Conservation (phyloP, 2,113 vertebrate genomes). For the Syngnathus floridae region DNA sequence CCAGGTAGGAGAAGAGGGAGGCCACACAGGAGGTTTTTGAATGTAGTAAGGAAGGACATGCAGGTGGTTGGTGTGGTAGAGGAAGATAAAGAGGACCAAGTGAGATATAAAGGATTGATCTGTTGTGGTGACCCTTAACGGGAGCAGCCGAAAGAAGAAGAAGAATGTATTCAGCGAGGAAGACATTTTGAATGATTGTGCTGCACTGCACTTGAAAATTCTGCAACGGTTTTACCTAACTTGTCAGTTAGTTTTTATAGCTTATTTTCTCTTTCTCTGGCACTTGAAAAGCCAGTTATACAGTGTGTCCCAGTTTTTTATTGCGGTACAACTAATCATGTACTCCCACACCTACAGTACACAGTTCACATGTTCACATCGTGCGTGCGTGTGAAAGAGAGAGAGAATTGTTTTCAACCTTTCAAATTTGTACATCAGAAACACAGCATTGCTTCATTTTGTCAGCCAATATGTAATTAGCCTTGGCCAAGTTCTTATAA, state of each 20-base stretch:
- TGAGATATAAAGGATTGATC: too few species aligned
- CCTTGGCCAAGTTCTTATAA: conserved; percentile 50
- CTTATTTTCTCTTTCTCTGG: conserved; percentile 5
- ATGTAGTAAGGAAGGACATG: too few species aligned
- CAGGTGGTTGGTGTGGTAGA: too few species aligned
- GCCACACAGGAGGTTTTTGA: too few species aligned
- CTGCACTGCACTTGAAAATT: conserved; percentile 7
- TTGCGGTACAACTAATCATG: neutral
- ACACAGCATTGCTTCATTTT: neutral
- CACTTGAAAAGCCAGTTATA: conserved; percentile 4
- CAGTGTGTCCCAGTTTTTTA: neutral
- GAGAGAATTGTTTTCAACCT: neutral
- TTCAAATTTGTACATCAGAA: neutral
- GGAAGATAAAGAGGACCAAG: too few species aligned
- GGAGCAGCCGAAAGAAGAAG: too few species aligned
- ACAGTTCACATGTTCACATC: too few species aligned
- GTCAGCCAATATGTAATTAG: conserved; percentile 60
- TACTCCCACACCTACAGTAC: neutral
- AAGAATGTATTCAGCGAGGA: neutral
- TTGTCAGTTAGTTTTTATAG: conserved; percentile 9
- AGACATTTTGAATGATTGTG: conserved; percentile 5
- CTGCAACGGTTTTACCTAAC: neutral
- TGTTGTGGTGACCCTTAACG: too few species aligned
- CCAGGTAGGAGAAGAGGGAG: too few species aligned
- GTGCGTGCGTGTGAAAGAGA: too few species aligned